A percentile compares a stretch with the other conserved stretches of the same genome.
These are phyloP conservation scores for Zosterops japonicus DNA, from an alignment of 2,113 vertebrate species.

Conservation along the genomic window DNA sequence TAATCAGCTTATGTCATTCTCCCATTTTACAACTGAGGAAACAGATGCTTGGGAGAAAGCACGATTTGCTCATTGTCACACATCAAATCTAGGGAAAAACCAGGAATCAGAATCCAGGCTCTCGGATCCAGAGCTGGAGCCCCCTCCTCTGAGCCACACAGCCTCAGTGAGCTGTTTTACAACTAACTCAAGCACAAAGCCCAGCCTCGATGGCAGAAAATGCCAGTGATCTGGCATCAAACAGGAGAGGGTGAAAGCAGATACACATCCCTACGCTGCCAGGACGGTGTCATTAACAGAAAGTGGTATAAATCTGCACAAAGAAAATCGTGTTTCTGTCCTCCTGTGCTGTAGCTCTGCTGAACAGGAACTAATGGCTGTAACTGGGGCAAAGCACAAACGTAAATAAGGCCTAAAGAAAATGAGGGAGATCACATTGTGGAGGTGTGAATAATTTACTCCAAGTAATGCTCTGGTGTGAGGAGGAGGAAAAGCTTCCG, in stretches of 20 bases:
- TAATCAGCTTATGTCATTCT: constrained; percentile 59
- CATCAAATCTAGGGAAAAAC: constrained; percentile 57
- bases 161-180: not conserved
- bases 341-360: not conserved
- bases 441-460: constrained; percentile 41
- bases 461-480: not conserved
- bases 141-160: not conserved
- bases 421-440: not conserved
- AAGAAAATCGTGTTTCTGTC: not conserved
- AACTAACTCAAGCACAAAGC: not conserved
- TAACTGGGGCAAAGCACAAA: constrained; percentile 18
- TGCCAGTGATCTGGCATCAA: not conserved
- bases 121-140: not conserved
- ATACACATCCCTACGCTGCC: not conserved
- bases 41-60: constrained; percentile 63
- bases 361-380: constrained; percentile 13
- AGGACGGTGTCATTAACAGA: not conserved
- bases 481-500: not conserved
- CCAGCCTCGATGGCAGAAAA: not conserved
- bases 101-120: constrained; percentile 45
- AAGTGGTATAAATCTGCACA: not conserved
- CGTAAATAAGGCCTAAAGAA: not conserved
- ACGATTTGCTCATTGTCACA: constrained; percentile 39
- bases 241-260: not conserved
- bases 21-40: constrained; percentile 61